Conservation (phyloP, 2,888 invertebrate genomes). For the Lagria hirta region DNA sequence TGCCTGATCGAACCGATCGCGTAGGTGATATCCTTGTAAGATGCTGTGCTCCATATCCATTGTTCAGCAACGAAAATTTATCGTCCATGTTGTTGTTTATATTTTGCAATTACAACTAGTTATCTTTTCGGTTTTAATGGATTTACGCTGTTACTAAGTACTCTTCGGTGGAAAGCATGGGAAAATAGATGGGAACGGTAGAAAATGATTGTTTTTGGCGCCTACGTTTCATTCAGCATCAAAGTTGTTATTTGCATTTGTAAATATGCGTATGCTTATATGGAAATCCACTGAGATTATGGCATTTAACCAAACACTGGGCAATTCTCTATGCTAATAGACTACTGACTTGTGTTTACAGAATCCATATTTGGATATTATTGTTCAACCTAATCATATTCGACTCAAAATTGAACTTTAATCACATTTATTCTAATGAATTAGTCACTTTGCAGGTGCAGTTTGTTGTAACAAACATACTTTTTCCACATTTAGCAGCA, state of each 20-base stretch:
- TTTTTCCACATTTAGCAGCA: too few relatives aligned
- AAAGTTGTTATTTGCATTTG: constrained; percentile 11
- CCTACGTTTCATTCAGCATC: constrained; percentile 15
- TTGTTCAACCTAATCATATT: too few relatives aligned
- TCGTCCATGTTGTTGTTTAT: constrained; percentile 43
- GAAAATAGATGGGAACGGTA: too few relatives aligned
- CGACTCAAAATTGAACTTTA: too few relatives aligned
- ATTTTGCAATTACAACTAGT: constrained; percentile 43
- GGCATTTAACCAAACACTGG: constrained; percentile 10
- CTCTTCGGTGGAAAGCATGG: constrained; percentile 4
- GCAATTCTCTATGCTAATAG: too few relatives aligned
- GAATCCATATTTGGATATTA: too few relatives aligned
- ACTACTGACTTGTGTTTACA: too few relatives aligned
- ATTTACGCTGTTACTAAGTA: constrained; percentile 37
- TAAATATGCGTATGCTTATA: constrained; percentile 15
- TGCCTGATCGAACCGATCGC: constrained; percentile 37
- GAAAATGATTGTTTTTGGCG: too few relatives aligned
- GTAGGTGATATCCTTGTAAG: too few relatives aligned
- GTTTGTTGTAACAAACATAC: too few relatives aligned
- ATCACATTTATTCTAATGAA: too few relatives aligned
- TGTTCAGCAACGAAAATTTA: constrained; percentile 39
- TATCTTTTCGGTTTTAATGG: constrained; percentile 42
- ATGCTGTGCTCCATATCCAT: constrained; percentile 38
- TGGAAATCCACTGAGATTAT: constrained; percentile 11
- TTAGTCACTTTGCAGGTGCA: too few relatives aligned